These are phyloP conservation scores for Paratilapia polleni DNA, from an alignment of 2,113 vertebrate genomes.

Conservation along the genomic window DNA sequence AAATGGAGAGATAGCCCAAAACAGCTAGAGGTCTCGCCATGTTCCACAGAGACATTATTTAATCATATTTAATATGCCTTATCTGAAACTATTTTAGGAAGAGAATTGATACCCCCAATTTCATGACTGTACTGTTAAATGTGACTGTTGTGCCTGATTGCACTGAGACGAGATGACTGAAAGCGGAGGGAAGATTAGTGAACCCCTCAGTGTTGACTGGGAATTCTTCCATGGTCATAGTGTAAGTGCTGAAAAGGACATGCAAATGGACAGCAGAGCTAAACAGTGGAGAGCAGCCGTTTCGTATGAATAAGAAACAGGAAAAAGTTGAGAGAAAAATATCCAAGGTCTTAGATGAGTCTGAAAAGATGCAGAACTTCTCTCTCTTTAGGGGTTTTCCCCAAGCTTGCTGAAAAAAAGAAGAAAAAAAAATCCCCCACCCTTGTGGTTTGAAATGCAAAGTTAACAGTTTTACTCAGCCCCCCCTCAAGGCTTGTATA, in stretches of 20 bases:
- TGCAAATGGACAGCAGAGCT: conserved; percentile 31
- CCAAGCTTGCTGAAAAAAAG: conserved; percentile 56
- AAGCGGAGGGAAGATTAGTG: conserved; percentile 5
- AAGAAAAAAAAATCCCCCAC: conserved; percentile 46
- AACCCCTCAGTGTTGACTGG: conserved; percentile 17
- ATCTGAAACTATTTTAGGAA: conserved; percentile 75
- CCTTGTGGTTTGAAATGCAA: conserved; percentile 78
- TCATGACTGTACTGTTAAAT: conserved; percentile 34
- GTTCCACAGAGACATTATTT: conserved; percentile 69
- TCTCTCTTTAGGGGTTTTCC: conserved; percentile 72
- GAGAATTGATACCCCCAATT: conserved; percentile 60
- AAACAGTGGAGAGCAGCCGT: background rate
- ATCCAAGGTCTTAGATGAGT: conserved; percentile 66
- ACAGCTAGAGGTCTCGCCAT: conserved; percentile 72
- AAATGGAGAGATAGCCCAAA: conserved; percentile 64
- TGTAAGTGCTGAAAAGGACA: conserved; percentile 54
- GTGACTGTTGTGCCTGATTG: conserved; percentile 42
- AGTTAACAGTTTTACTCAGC: conserved; percentile 79
- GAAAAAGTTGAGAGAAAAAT: conserved; percentile 61
- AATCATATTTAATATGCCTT: conserved; percentile 78
- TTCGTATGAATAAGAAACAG: conserved; percentile 40
- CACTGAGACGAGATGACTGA: conserved; percentile 15
- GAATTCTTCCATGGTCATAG: conserved; percentile 40
- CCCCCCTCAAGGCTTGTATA: conserved; percentile 71
- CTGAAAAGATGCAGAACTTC: conserved; percentile 69